These are phyloP conservation scores for Athetis lepigone DNA, from an alignment of 2,888 invertebrate species.

Conservation along the genomic window DNA sequence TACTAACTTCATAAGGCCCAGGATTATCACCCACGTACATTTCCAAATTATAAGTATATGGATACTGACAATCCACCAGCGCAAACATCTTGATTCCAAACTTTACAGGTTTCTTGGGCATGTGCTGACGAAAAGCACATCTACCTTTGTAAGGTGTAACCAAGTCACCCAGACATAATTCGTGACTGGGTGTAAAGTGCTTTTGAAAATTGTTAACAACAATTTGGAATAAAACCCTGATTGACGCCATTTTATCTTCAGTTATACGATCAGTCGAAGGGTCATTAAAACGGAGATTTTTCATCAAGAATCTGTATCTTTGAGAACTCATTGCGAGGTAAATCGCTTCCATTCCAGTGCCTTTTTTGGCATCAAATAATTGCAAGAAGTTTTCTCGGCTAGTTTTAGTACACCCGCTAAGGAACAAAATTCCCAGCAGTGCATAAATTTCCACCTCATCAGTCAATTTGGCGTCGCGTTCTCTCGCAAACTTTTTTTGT, in stretches of 20 bases:
- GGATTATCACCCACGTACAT: conserved; percentile 47
- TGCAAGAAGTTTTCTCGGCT: conserved; percentile 44
- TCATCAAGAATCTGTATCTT: conserved; percentile 48
- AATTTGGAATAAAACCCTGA: conserved; percentile 42
- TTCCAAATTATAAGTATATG: conserved; percentile 55
- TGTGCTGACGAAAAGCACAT: conserved; percentile 49
- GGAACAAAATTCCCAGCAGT: conserved; percentile 44
- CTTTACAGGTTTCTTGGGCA: conserved; percentile 36
- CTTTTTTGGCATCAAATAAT: conserved; percentile 46
- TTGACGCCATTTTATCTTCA: conserved; percentile 48
- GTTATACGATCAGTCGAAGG: conserved; percentile 10
- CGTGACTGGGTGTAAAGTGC: conserved; percentile 47
- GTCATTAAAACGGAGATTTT: conserved; percentile 47
- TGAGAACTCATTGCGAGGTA: conserved; percentile 47
- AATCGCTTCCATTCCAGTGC: conserved; percentile 53
- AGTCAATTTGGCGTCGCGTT: conserved; percentile 48
- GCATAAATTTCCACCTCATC: conserved; percentile 50
- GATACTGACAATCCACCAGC: conserved; percentile 49
- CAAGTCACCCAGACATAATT: conserved; percentile 35
- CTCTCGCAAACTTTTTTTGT: conserved; percentile 36
- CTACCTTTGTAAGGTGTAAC: conserved; percentile 40
- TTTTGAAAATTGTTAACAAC: conserved; percentile 53
- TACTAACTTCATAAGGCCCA: conserved; percentile 38
- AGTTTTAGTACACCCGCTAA: conserved; percentile 41
- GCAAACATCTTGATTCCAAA: conserved; percentile 46